Conservation (phyloP, 2,113 vertebrate genomes). For the Diphyllodes magnificus region DNA sequence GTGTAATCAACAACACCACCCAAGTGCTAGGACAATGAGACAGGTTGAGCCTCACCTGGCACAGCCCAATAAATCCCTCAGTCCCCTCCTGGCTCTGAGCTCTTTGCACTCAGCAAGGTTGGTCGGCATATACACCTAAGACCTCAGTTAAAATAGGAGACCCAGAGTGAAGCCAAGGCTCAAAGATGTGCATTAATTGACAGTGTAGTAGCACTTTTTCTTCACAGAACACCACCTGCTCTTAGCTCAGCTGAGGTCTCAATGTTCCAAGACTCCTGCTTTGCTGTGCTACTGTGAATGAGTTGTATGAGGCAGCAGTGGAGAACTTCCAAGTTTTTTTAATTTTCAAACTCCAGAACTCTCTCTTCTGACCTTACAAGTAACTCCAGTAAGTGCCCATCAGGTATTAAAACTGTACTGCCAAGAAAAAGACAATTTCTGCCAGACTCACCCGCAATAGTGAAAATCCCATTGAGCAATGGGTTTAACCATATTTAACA, state of each 20-base stretch:
- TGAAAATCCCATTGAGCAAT: constrained; percentile 6
- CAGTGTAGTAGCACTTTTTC: not conserved
- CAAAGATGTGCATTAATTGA: not conserved
- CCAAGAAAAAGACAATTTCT: constrained; percentile 1
- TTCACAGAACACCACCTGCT: not conserved
- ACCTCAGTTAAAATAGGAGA: not conserved
- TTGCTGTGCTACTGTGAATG: not conserved
- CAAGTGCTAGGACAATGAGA: not conserved
- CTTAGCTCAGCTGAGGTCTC: not conserved
- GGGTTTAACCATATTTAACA: not conserved
- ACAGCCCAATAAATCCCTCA: not conserved
- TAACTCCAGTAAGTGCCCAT: not conserved
- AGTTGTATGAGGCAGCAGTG: not conserved
- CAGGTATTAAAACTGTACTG: not conserved
- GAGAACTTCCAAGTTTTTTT: not conserved
- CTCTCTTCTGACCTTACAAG: not conserved
- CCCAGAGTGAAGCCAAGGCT: not conserved
- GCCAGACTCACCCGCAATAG: not conserved
- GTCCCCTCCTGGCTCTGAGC: not conserved
- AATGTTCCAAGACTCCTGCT: not conserved
- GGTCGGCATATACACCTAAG: not conserved
- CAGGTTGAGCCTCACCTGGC: not conserved
- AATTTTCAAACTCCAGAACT: not conserved
- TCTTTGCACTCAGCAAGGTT: not conserved
- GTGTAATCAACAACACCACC: not conserved